phyloP scores from a whole-genome alignment of 2,797 vertebrate species.

The Echiichthys vipera region DNA sequence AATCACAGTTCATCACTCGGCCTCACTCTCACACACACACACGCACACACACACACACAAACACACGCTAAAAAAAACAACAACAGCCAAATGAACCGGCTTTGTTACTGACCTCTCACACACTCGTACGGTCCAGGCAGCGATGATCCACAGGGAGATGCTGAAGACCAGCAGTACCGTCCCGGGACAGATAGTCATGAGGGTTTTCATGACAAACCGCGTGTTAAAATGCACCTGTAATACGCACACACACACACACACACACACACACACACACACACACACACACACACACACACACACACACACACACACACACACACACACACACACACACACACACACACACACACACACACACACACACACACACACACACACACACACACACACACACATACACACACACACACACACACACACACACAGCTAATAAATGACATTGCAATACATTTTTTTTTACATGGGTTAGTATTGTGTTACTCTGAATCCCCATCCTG shows the following conservation, averaged over 20 bases:
- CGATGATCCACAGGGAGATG: slow-evolving; percentile 99
- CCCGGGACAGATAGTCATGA: slow-evolving; percentile 99
- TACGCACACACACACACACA: slow-evolving; percentile 24
- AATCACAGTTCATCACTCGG: slow-evolving; percentile 9
- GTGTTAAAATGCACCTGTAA: slow-evolving; percentile 98
- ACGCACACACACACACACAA: too few relatives aligned
- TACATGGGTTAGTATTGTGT: background rate
- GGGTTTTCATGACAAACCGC: slow-evolving; percentile 98
- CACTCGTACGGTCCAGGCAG: slow-evolving; percentile 97
- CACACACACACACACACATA: slow-evolving; percentile 1
- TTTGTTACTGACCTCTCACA: slow-evolving; percentile 92
- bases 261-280: too few relatives aligned
- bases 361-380: too few relatives aligned
- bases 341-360: too few relatives aligned
- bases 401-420: slow-evolving; percentile 11
- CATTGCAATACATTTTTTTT: background rate
- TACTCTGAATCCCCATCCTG: slow-evolving; percentile 19
- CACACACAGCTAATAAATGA: background rate
- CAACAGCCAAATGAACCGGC: background rate
- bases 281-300: background rate
- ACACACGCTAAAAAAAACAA: slow-evolving; percentile 1
- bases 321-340: background rate
- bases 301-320: slow-evolving; percentile 10
- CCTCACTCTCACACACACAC: background rate
- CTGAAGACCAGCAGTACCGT: slow-evolving; percentile 98